phyloP scores from a whole-genome alignment of 2,888 invertebrate species.

The Parnassius apollo region DNA sequence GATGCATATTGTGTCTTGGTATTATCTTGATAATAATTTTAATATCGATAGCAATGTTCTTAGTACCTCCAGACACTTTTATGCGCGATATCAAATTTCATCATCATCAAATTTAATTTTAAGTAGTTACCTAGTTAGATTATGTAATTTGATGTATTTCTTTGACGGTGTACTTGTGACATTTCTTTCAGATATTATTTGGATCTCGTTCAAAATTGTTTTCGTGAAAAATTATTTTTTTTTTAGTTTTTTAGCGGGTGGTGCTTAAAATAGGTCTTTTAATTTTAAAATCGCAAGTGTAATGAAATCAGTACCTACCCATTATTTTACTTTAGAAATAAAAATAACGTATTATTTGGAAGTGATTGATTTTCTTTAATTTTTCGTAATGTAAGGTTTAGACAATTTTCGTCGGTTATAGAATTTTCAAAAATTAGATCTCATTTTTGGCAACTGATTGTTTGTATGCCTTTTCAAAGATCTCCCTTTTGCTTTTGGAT shows the following conservation, averaged over 20 bases:
- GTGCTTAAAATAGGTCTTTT: slow-evolving; percentile 64
- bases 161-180: slow-evolving; percentile 50
- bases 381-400: slow-evolving; percentile 55
- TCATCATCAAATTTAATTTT: slow-evolving; percentile 51
- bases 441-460: slow-evolving; percentile 60
- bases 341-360: slow-evolving; percentile 67
- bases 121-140: slow-evolving; percentile 55
- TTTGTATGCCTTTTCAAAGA: slow-evolving; percentile 60
- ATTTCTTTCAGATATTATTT: slow-evolving; percentile 50
- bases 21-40: slow-evolving; percentile 4
- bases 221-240: slow-evolving; percentile 33
- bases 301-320: slow-evolving; percentile 59
- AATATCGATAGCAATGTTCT: slow-evolving; percentile 9
- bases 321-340: slow-evolving; percentile 41
- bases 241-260: slow-evolving; percentile 61
- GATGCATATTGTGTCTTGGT: slow-evolving; percentile 1
- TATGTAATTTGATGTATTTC: slow-evolving; percentile 53
- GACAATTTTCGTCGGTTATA: slow-evolving; percentile 57
- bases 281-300: slow-evolving; percentile 41
- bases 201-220: slow-evolving; percentile 69
- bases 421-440: slow-evolving; percentile 73
- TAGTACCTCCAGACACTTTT: slow-evolving; percentile 16
- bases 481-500: slow-evolving; percentile 69
- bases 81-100: slow-evolving; percentile 4
- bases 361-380: slow-evolving; percentile 53